These are phyloP conservation scores for Nylanderia fulva DNA, from an alignment of 1,140 invertebrate genomes.

Conservation along the genomic window DNA sequence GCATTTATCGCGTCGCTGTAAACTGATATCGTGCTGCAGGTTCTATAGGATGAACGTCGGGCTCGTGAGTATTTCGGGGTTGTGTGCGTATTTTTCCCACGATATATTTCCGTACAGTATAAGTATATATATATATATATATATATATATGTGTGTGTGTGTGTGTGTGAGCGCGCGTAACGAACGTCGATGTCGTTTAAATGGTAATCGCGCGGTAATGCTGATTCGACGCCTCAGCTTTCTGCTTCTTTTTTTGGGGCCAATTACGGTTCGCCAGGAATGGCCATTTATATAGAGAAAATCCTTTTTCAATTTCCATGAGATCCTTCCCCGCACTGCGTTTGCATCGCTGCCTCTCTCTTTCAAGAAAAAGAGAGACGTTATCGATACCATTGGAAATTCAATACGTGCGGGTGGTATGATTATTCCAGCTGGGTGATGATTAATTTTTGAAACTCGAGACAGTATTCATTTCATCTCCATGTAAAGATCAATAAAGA, in stretches of 20 bases:
- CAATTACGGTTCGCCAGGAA: slow-evolving; percentile 59
- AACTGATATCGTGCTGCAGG: slow-evolving; percentile 66
- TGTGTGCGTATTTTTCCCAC: slow-evolving; percentile 60
- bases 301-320: slow-evolving; percentile 69
- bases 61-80: slow-evolving; percentile 46
- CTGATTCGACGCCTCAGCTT: slow-evolving; percentile 64
- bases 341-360: slow-evolving; percentile 1
- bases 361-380: slow-evolving; percentile 28
- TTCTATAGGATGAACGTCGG: slow-evolving; percentile 62
- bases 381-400: slow-evolving; percentile 29
- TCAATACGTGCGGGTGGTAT: slow-evolving; percentile 23
- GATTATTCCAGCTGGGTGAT: slow-evolving; percentile 3
- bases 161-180: slow-evolving; percentile 61
- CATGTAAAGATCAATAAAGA: background rate
- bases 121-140: slow-evolving; percentile 25
- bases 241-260: slow-evolving; percentile 12
- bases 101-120: slow-evolving; percentile 30
- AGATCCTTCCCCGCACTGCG: slow-evolving; percentile 20
- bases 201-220: slow-evolving; percentile 74
- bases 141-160: too few relatives aligned
- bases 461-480: background rate
- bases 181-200: slow-evolving; percentile 72
- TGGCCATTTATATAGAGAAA: slow-evolving; percentile 62
- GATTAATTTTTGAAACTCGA: slow-evolving; percentile 34
- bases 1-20: slow-evolving; percentile 68